Evolutionary conservation across 1,140 invertebrate genomes (phyloP), one percentile per base, ranked within the genome.

Genomic region (Zaprionus davidi): DNA sequence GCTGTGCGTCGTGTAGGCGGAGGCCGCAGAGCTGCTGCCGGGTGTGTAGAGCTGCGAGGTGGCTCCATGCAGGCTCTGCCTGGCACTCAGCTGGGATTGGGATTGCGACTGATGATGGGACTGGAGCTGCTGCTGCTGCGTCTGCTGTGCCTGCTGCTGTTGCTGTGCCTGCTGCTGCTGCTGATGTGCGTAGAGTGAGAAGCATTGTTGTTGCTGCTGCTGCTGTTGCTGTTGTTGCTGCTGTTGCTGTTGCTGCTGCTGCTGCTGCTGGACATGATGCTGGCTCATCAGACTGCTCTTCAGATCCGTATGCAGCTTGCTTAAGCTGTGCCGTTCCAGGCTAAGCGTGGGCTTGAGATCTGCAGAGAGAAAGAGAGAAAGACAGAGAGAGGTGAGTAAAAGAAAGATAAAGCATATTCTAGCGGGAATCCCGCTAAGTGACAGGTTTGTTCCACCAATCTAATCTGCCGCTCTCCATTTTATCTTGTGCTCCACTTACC

Each of bases 221-320:
- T 63, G 81, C 49, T 65, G 78, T 4, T 26, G 24, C 31, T 60
- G 72, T 15, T 66, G 69, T 41, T 83, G 85, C 17, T 84, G 85
- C 46, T 85, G 82, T 36, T 85, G 82, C 5, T 85, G 78, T 11
- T 78, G 82, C 2, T 79, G 79, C 28, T 91, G 90, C 60, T 94
- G 94, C 69, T 92, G 91, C 20, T 86, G 86, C 65, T 92, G 91
- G 38, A 38, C 57, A 59, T 90, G 91, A 58, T 88, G 84, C 46
- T 85, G 82, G 34, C 78, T 65, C 36, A 87, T 77, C 7, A 87
- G 55, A 12, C 62, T 77, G 69, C 71, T 84, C 63, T 88, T 88
- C n/a, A 90, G 58, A 58, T 88, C 84, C 57, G 79, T 68, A 41
- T 92, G 91, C 36, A 92, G 60, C 53, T 92, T 92, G 17, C 70